Evolutionary conservation across 2,888 invertebrate genomes (phyloP), one percentile per base, ranked within the genome.

Genomic region (Dasysyrphus tricinctus): DNA sequence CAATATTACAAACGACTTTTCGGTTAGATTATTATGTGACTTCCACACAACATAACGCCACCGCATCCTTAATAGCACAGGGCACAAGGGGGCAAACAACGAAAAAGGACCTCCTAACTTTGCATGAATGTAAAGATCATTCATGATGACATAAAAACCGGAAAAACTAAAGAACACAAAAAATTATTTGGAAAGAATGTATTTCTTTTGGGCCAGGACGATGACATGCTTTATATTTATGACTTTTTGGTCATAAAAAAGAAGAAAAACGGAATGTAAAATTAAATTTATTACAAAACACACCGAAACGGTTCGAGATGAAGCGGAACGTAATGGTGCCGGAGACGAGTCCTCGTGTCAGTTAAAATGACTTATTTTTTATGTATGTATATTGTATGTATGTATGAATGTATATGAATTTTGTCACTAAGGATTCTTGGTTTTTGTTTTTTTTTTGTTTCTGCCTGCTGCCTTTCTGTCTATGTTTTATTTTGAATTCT

Each of bases 241-340:
- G 81, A 86, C 85, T 85, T 76, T 78, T 76, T 78, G 78, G 85
- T 74, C 78, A 86, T 86, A 86, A 86, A 86, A 81, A 47, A 76
- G 78, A 76, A 81, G 56, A 24, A 7, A 70, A 76, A 24, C 57
- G 85, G 78, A 82, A 86, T 86, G 85, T 69, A 73, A 82, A 86
- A 82, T 49, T 70, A 82, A 86, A 86, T 82, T 86, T 86, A 86
- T 86, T 86, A 86, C 84, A 79, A 70, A 70, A 67, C 59, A 65
- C 69, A 82, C 59, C 57, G 44, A 51, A 39, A 61, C 69, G 75
- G 29, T 39, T 54, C 39, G 39, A 67, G 34, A 51, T 69, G 65
- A 67, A 67, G 67, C 47, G 44, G 74, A 61, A 51, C 49, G 59
- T 70, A 61, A 49, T 54, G 44, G 70, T 14, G 61, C 12, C 76